Percentiles rank a stretch among this genome's conserved stretches.
Evolutionary conservation across 2,797 vertebrate genomes (phyloP).

Genomic region (Botia kubotai): DNA sequence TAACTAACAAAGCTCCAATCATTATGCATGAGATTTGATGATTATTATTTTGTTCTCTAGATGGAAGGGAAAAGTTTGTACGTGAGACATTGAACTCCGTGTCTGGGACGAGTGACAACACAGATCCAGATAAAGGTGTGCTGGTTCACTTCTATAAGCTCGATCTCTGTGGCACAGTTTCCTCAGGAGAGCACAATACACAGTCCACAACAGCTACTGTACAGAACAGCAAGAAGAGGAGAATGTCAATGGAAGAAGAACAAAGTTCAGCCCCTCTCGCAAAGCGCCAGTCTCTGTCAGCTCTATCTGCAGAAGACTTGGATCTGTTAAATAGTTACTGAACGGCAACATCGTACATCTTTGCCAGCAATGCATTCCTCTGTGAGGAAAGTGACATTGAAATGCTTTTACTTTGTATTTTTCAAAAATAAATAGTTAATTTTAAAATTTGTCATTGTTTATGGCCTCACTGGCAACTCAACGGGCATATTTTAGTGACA

Average conservation of each 20-base stretch:
- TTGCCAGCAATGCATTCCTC: conserved; percentile 4
- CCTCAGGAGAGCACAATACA: conserved; percentile 38
- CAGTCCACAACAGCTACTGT: conserved; percentile 53
- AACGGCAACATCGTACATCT: conserved; percentile 53
- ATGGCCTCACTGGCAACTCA: not conserved
- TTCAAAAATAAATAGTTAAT: conserved; percentile 2
- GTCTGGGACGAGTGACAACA: conserved; percentile 48
- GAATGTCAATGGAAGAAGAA: conserved; percentile 41
- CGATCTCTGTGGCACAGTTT: conserved; percentile 3
- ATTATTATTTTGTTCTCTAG: conserved; percentile 69
- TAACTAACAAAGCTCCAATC: not conserved
- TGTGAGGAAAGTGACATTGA: not conserved
- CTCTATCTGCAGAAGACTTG: conserved; percentile 83
- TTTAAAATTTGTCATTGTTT: conserved; percentile 1
- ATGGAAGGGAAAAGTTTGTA: conserved; percentile 82
- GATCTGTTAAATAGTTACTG: conserved; percentile 91
- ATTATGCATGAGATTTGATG: not conserved
- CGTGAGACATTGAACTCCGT: conserved; percentile 66
- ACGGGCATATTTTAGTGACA: not conserved
- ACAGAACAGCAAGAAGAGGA: conserved; percentile 77
- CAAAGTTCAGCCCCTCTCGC: conserved; percentile 62
- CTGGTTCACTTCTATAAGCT: conserved; percentile 88
- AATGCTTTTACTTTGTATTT: conserved; percentile 12
- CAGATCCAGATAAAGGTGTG: conserved; percentile 61
- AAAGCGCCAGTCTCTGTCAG: conserved; percentile 77